These are phyloP conservation scores for Pampus argenteus DNA, from an alignment of 2,797 vertebrate species.

Conservation along the genomic window DNA sequence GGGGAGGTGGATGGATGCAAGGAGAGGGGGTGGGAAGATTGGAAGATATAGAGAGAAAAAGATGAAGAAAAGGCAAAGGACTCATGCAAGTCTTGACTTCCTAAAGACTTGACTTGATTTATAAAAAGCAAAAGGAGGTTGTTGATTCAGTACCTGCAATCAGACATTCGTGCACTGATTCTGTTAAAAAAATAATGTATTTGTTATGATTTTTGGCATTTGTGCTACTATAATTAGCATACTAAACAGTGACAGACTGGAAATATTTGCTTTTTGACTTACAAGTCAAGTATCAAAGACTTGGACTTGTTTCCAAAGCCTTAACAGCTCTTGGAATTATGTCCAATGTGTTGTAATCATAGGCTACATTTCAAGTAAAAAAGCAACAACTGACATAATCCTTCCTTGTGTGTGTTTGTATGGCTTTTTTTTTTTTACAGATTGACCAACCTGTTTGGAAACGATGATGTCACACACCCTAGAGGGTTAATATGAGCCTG, in stretches of 20 bases:
- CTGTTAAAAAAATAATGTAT: not conserved
- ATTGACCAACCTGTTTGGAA: constrained; percentile 70
- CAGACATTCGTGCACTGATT: not conserved
- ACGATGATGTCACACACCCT: constrained; percentile 74
- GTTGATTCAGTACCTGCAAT: not conserved
- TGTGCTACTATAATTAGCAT: constrained; percentile 4
- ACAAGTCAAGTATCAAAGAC: constrained; percentile 1
- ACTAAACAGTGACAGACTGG: not conserved
- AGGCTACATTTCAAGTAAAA: constrained; percentile 13
- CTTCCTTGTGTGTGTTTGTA: constrained; percentile 25
- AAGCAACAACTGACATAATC: constrained; percentile 25
- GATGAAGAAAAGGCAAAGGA: not conserved
- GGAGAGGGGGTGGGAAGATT: not conserved
- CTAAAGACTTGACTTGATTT: not conserved
- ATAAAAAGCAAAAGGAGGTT: not conserved
- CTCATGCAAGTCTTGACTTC: not conserved
- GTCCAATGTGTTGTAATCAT: constrained; percentile 5
- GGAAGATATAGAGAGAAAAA: no score
- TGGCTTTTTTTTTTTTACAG: constrained; percentile 30
- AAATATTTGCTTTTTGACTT: constrained; percentile 4
- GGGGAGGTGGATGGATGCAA: constrained; percentile 10
- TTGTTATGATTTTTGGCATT: not conserved
- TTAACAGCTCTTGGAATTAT: not conserved
- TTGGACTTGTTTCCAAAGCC: not conserved
- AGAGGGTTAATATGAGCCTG: constrained; percentile 69